Conservation (phyloP, 2,797 vertebrate genomes). For the Chaetodon trifasciatus region DNA sequence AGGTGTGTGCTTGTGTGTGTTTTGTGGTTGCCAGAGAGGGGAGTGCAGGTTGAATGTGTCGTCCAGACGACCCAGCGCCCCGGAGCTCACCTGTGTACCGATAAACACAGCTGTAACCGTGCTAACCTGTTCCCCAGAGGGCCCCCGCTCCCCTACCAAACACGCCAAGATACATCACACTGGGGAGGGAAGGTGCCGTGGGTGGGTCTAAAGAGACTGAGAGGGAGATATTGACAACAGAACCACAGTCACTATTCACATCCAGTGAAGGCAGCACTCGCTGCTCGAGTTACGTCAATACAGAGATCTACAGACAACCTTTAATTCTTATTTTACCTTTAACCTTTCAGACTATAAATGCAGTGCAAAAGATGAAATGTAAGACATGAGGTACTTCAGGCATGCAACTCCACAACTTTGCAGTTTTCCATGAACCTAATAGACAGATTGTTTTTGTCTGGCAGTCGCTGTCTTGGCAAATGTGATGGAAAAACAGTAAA, state of each 20-base stretch:
- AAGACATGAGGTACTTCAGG: background rate
- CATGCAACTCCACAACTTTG: background rate
- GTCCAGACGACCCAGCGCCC: slow-evolving; percentile 62
- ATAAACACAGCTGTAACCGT: slow-evolving; percentile 75
- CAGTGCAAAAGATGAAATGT: background rate
- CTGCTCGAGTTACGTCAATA: slow-evolving; percentile 14
- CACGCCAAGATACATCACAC: slow-evolving; percentile 55
- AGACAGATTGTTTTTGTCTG: background rate
- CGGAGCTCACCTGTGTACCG: slow-evolving; percentile 88
- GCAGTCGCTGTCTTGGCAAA: background rate
- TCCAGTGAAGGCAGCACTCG: slow-evolving; percentile 12
- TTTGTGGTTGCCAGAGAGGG: slow-evolving; percentile 67
- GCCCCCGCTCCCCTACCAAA: slow-evolving; percentile 61
- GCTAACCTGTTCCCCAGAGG: slow-evolving; percentile 63
- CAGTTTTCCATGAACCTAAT: background rate
- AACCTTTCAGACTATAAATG: background rate
- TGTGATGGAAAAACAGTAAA: background rate
- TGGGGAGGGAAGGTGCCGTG: slow-evolving; percentile 39
- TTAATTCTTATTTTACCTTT: background rate
- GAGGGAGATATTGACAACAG: slow-evolving; percentile 19
- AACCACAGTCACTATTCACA: slow-evolving; percentile 11
- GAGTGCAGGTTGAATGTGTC: slow-evolving; percentile 51
- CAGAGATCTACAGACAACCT: slow-evolving; percentile 4
- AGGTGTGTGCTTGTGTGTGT: slow-evolving; percentile 30
- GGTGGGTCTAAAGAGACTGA: slow-evolving; percentile 26